Percentiles rank a stretch among this genome's conserved stretches.
These are phyloP conservation scores for Macrobrachium nipponense DNA, from an alignment of 1,140 invertebrate genomes.

Conservation along the genomic window DNA sequence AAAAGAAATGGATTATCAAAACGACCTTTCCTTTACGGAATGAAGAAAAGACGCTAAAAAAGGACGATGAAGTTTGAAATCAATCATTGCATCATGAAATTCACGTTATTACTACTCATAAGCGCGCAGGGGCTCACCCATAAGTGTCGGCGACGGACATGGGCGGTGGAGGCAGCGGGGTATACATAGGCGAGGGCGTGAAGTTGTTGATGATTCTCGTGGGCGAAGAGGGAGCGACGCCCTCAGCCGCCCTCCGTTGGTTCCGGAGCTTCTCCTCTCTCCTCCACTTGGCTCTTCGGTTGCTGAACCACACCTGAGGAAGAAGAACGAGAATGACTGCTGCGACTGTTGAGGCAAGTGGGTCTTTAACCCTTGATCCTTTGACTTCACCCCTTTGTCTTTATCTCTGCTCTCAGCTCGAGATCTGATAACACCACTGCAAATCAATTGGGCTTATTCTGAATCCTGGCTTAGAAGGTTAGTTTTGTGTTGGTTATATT, in stretches of 20 bases:
- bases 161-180: slow-evolving; percentile 67
- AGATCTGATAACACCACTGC: too few relatives aligned
- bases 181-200: slow-evolving; percentile 57
- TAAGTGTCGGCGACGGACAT: slow-evolving; percentile 75
- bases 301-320: slow-evolving; percentile 95
- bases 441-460: too few relatives aligned
- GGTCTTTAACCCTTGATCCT: neutral
- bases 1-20: neutral
- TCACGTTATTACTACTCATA: too few relatives aligned
- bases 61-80: too few relatives aligned
- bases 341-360: neutral
- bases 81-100: too few relatives aligned
- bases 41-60: too few relatives aligned
- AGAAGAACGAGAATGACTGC: slow-evolving; percentile 44
- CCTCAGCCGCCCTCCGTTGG: slow-evolving; percentile 75
- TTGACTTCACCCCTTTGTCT: neutral
- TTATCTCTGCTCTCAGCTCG: too few relatives aligned
- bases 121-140: slow-evolving; percentile 69
- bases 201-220: slow-evolving; percentile 56
- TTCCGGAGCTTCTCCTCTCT: slow-evolving; percentile 96
- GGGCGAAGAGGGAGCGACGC: slow-evolving; percentile 52
- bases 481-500: too few relatives aligned
- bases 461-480: too few relatives aligned
- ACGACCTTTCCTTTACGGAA: too few relatives aligned
- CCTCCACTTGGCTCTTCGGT: slow-evolving; percentile 97